phyloP scores from a whole-genome alignment of 2,113 vertebrate species.

The Nothocercus julius region DNA sequence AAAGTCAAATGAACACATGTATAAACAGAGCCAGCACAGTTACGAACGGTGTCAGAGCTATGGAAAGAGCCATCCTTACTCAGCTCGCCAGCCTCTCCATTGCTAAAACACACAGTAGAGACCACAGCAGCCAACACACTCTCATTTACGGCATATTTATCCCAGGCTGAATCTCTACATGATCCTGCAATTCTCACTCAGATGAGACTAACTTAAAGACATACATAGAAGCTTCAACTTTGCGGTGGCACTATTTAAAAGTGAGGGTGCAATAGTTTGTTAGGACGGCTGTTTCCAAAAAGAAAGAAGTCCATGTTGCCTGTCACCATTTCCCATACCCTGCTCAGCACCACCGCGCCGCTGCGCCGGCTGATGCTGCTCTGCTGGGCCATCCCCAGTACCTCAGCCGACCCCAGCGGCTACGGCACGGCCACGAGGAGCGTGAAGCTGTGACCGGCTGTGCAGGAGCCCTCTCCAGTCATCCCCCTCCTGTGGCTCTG shows the following conservation, averaged over 20 bases:
- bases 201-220: not conserved
- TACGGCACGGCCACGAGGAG: not conserved
- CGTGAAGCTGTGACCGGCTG: not conserved
- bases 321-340: not conserved
- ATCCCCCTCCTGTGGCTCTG: not conserved
- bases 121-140: not conserved
- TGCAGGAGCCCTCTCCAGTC: slow-evolving; percentile 26
- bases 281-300: not conserved
- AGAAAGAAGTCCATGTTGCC: not conserved
- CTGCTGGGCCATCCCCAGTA: not conserved
- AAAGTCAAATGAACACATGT: not conserved
- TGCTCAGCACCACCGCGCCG: not conserved
- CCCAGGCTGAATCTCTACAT: not conserved
- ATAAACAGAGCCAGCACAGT: not conserved
- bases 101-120: not conserved
- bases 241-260: not conserved
- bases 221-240: not conserved
- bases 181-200: not conserved
- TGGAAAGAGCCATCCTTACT: not conserved
- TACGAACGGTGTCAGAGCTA: not conserved
- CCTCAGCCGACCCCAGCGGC: not conserved
- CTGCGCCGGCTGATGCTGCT: not conserved
- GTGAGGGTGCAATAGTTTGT: not conserved
- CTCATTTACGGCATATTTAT: not conserved
- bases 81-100: fast-evolving